A percentile compares a stretch with the other conserved stretches of the same genome.
Evolutionary conservation across 2,113 vertebrate species (phyloP).

Genomic region (Amblyornis subalaris): DNA sequence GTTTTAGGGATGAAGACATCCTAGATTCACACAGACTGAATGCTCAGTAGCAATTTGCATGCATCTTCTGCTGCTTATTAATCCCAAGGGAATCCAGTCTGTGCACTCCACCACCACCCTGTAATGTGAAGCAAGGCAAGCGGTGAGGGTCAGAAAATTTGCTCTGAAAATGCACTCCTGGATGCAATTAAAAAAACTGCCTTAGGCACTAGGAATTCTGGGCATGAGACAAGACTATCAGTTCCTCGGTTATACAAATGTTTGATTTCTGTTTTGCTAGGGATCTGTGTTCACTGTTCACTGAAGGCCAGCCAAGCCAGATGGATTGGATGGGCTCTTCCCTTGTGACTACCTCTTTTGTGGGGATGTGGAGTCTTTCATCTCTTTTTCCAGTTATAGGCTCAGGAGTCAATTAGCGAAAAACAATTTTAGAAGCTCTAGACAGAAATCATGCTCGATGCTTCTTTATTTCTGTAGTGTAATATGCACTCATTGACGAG

Average conservation of each 20-base stretch:
- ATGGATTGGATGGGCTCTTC: neutral
- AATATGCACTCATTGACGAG: neutral
- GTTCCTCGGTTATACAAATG: neutral
- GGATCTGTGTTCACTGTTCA: neutral
- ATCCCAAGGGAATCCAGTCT: neutral
- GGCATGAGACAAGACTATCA: neutral
- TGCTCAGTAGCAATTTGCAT: neutral
- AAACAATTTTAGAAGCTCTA: neutral
- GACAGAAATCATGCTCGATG: neutral
- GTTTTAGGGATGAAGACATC: neutral
- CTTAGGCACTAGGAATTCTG: neutral
- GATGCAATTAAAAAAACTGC: neutral
- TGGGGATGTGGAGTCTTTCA: neutral
- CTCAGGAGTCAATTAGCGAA: neutral
- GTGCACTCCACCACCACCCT: neutral
- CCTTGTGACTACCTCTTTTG: neutral
- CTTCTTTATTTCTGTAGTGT: neutral
- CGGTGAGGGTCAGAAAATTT: neutral
- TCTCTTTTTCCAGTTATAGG: neutral
- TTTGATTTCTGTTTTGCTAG: neutral
- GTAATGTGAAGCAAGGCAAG: neutral
- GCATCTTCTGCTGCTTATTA: neutral
- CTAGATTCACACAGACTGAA: neutral
- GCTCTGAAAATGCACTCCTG: neutral
- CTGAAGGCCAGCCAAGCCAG: neutral